Evolutionary conservation across 2,797 vertebrate species (phyloP), one percentile per base, ranked within the genome.

Genomic region (Sciaenops ocellatus): DNA sequence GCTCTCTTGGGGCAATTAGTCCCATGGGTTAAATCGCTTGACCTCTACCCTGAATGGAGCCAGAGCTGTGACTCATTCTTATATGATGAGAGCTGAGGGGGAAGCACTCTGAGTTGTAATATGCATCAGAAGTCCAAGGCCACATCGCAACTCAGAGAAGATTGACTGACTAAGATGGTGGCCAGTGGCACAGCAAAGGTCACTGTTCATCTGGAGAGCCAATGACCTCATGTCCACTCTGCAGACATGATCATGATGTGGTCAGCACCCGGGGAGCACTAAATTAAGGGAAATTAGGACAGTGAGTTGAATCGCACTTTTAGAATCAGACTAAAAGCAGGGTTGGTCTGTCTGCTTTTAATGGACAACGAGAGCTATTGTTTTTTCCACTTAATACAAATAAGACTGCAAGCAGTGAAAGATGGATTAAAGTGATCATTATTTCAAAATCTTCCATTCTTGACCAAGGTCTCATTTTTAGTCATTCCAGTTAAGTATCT

Each of bases 81-180:
- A 75, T 69, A 77, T 87, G 88, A 90, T 80, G 81, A 86, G 79
- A 83, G 76, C 76, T n/a, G 5, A 64, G n/a, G 66, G 82, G 70
- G 76, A 74, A 74, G 62, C 47, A 79, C 85, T 83, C 73, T 4
- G 72, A 72, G 87, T 84, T 66, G 80, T 82, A 88, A 89, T 86
- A 82, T 78, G 83, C 89, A 92, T 93, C 90, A 89, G 73, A 79
- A 79, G 65, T 86, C 84, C 80, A 82, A 69, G 87, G 86, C 76
- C 80, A 72, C 69, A 76, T 79, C 7, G 34, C 72, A 76, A 82
- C 73, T 73, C 17, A 6, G 52, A 76, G 64, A 86, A 73, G 82
- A 87, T 64, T 87, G 85, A 92, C 83, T 85, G 86, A 90, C 75
- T 79, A 76, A 75, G 73, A 89, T 69, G 64, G 26, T 84, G 78